phyloP scores from a whole-genome alignment of 1,140 invertebrate genomes.

The Andrena cerasifolii region DNA sequence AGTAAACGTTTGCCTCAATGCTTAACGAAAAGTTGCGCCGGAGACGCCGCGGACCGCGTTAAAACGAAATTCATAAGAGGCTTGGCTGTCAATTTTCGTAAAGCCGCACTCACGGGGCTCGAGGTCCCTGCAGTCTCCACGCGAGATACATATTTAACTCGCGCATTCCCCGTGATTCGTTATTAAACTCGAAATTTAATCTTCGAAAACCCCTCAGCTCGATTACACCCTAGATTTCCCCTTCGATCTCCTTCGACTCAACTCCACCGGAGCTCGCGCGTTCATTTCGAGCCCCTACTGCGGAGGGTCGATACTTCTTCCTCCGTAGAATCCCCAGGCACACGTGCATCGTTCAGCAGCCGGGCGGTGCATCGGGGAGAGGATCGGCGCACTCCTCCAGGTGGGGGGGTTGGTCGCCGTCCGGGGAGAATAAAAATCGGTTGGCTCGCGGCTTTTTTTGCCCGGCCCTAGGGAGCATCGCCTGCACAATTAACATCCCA shows the following conservation, averaged over 20 bases:
- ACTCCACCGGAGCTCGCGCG: background rate
- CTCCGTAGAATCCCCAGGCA: background rate
- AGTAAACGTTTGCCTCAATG: background rate
- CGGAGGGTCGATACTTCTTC: background rate
- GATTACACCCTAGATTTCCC: no score
- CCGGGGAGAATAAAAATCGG: slow-evolving; percentile 6
- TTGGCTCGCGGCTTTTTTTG: background rate
- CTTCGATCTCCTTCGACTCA: no score
- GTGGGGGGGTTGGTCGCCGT: background rate
- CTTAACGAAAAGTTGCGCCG: no score
- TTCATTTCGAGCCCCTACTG: background rate
- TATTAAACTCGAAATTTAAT: no score
- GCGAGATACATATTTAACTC: no score
- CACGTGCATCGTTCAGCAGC: background rate
- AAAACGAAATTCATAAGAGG: no score
- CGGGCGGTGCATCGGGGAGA: background rate
- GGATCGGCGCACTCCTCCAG: background rate
- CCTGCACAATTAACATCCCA: slow-evolving; percentile 52
- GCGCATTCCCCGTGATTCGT: no score
- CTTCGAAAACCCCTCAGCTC: no score
- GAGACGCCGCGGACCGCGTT: no score
- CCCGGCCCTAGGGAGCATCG: background rate
- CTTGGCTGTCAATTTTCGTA: no score
- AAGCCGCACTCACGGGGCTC: no score
- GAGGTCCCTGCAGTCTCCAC: no score